Evolutionary conservation across 2,888 invertebrate species (phyloP).

Genomic region (Hemistola chrysoprasaria): DNA sequence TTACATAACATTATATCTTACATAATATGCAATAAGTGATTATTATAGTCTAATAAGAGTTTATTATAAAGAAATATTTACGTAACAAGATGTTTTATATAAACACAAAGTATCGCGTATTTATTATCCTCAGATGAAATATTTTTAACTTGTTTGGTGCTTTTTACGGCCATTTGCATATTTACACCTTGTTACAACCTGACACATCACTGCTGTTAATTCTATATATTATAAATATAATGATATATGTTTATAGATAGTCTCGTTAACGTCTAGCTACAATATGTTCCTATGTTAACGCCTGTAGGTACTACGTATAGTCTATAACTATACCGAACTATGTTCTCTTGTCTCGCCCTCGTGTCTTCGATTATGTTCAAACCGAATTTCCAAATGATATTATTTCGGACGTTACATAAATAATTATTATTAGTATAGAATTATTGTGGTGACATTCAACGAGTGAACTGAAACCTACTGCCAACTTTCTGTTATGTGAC

Average conservation of each 20-base stretch:
- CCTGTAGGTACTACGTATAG: slow-evolving; percentile 32
- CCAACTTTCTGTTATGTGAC: slow-evolving; percentile 70
- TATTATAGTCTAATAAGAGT: slow-evolving; percentile 75
- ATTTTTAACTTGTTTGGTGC: slow-evolving; percentile 69
- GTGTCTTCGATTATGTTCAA: slow-evolving; percentile 34
- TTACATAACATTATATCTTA: slow-evolving; percentile 57
- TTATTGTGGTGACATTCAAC: slow-evolving; percentile 43
- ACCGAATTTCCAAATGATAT: slow-evolving; percentile 69
- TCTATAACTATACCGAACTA: slow-evolving; percentile 25
- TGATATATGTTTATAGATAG: slow-evolving; percentile 19
- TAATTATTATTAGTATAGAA: slow-evolving; percentile 47
- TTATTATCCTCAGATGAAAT: slow-evolving; percentile 59
- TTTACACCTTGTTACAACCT: slow-evolving; percentile 69
- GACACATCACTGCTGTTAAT: slow-evolving; percentile 59
- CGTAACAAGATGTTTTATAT: slow-evolving; percentile 62
- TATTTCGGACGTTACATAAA: slow-evolving; percentile 46
- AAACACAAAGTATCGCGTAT: slow-evolving; percentile 60
- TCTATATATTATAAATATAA: slow-evolving; percentile 36
- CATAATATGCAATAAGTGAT: slow-evolving; percentile 67
- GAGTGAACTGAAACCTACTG: slow-evolving; percentile 73
- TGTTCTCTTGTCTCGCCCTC: slow-evolving; percentile 22
- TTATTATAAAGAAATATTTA: slow-evolving; percentile 78
- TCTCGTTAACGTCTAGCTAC: slow-evolving; percentile 40
- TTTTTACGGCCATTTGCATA: slow-evolving; percentile 69
- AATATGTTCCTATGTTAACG: slow-evolving; percentile 50